phyloP scores from a whole-genome alignment of 1,140 invertebrate genomes.

The Mesaphorura yosii region DNA sequence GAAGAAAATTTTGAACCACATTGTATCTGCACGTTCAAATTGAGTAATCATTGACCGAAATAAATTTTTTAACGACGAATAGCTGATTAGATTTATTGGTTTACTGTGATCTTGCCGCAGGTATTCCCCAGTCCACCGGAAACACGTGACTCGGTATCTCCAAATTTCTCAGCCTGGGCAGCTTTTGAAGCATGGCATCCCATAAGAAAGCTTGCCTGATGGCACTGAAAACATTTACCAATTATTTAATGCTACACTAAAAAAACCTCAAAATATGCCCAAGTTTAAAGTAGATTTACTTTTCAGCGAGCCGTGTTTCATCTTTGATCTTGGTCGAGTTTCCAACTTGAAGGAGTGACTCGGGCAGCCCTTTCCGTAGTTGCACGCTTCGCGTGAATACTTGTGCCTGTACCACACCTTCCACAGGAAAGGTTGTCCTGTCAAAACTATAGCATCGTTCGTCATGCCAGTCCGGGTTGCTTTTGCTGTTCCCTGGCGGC shows the following conservation, averaged over 20 bases:
- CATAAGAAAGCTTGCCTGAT: conserved; percentile 59
- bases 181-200: conserved; percentile 61
- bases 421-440: conserved; percentile 51
- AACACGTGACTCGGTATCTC: conserved; percentile 56
- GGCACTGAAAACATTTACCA: conserved; percentile 36
- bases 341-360: conserved; percentile 38
- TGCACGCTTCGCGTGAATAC: conserved; percentile 60
- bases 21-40: conserved; percentile 51
- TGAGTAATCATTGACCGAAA: conserved; percentile 7
- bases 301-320: conserved; percentile 36
- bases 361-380: conserved; percentile 47
- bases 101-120: conserved; percentile 56
- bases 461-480: conserved; percentile 53
- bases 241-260: conserved; percentile 4
- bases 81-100: neutral
- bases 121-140: conserved; percentile 58
- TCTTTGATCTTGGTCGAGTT: conserved; percentile 33
- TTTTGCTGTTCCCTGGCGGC: conserved; percentile 36
- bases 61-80: conserved; percentile 8
- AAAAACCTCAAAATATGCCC: conserved; percentile 3
- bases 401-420: conserved; percentile 58
- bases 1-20: conserved; percentile 56
- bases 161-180: conserved; percentile 58
- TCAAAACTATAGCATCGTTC: conserved; percentile 46
- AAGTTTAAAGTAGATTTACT: conserved; percentile 41